phyloP scores from a whole-genome alignment of 2,888 invertebrate species.

The Nemotelus pantherinus region DNA sequence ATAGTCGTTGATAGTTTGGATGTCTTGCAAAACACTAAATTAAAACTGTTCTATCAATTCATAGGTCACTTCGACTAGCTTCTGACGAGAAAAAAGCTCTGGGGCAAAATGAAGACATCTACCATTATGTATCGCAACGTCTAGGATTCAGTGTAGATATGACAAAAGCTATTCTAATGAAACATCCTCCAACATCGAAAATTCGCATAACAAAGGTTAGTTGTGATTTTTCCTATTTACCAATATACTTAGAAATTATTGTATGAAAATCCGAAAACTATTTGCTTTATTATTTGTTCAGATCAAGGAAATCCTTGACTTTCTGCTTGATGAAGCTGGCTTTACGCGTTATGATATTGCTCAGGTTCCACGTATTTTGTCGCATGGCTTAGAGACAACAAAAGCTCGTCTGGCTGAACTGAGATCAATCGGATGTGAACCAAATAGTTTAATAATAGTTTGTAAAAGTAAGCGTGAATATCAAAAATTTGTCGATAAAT shows the following conservation, averaged over 20 bases:
- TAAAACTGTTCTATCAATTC: not conserved
- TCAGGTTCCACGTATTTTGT: constrained; percentile 68
- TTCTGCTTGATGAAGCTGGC: constrained; percentile 67
- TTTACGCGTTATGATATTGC: constrained; percentile 68
- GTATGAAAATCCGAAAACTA: not conserved
- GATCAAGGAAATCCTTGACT: constrained; percentile 71
- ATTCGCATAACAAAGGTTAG: constrained; percentile 69
- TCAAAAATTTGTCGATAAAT: constrained; percentile 66
- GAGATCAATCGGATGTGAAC: constrained; percentile 65
- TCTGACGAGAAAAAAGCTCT: constrained; percentile 65
- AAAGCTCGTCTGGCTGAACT: constrained; percentile 67
- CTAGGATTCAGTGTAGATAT: constrained; percentile 65
- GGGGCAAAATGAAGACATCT: constrained; percentile 66
- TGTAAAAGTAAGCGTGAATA: constrained; percentile 70
- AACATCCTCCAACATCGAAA: constrained; percentile 67
- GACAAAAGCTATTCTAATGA: constrained; percentile 67
- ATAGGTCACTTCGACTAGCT: constrained; percentile 60
- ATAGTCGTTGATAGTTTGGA: too few species aligned
- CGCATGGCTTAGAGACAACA: constrained; percentile 69
- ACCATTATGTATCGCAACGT: constrained; percentile 68
- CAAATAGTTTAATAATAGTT: constrained; percentile 68
- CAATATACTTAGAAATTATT: not conserved
- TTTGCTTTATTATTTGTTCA: constrained; percentile 54
- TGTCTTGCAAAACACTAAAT: too few species aligned
- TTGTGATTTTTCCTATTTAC: not conserved